Percentiles rank a stretch among this genome's conserved stretches.
phyloP scores from a whole-genome alignment of 2,113 vertebrate genomes.

The Pteropus alecto region DNA sequence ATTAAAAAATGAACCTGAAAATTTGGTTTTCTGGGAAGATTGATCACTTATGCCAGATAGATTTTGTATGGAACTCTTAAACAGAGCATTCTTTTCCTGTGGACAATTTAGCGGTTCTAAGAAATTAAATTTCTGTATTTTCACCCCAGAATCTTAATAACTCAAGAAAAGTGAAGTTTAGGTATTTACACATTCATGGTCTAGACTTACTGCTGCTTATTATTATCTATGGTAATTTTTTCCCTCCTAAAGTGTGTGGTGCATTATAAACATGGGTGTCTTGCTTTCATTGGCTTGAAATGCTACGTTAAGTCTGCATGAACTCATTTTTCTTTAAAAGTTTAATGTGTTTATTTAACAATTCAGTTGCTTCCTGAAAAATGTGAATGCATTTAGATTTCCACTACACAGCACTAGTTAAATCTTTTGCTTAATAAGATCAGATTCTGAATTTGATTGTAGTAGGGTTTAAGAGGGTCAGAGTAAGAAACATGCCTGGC shows the following conservation, averaged over 20 bases:
- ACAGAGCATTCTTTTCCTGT: not conserved
- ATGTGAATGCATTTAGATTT: not conserved
- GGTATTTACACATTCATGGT: not conserved
- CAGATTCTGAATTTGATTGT: not conserved
- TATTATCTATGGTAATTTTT: not conserved
- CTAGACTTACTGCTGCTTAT: not conserved
- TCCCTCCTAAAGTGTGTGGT: not conserved
- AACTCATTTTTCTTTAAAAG: slow-evolving; percentile 11
- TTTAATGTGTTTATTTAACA: not conserved
- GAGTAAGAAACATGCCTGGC: not conserved
- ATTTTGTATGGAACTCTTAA: not conserved
- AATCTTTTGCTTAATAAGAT: not conserved
- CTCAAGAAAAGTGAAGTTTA: not conserved
- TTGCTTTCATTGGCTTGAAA: not conserved
- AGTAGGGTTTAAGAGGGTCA: not conserved
- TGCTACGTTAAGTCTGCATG: not conserved
- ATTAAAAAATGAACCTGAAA: slow-evolving; percentile 12
- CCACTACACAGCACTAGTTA: not conserved
- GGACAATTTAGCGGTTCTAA: not conserved
- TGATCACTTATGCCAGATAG: not conserved
- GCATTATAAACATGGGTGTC: not conserved
- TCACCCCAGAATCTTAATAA: not conserved
- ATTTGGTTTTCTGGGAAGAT: slow-evolving; percentile 1
- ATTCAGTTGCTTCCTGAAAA: slow-evolving; percentile 23
- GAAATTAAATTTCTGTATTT: not conserved